These are phyloP conservation scores for Pagrus major DNA, from an alignment of 2,113 vertebrate species.

Conservation along the genomic window DNA sequence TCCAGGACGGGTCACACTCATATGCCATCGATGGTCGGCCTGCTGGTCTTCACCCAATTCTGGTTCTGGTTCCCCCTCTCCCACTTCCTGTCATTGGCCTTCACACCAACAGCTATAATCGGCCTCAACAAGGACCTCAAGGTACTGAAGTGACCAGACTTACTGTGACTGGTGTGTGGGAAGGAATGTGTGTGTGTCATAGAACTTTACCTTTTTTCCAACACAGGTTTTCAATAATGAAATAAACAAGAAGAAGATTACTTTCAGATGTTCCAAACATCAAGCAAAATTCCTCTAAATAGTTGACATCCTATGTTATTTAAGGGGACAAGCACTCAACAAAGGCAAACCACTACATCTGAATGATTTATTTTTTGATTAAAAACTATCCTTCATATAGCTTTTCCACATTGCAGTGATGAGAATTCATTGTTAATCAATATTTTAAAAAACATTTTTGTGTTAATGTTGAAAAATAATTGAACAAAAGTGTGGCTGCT, in stretches of 20 bases:
- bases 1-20: constrained; percentile 98
- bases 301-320: neutral
- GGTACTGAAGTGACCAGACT: constrained; percentile 78
- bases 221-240: neutral
- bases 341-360: too few species aligned
- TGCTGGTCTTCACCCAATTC: constrained; percentile 99
- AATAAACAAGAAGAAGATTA: neutral
- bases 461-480: neutral
- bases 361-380: too few species aligned
- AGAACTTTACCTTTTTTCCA: neutral
- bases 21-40: constrained; percentile 97
- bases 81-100: constrained; percentile 96
- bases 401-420: neutral
- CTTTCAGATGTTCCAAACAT: neutral
- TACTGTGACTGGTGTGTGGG: neutral
- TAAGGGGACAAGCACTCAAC: neutral
- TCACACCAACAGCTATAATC: constrained; percentile 98
- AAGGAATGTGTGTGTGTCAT: neutral
- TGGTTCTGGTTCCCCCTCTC: constrained; percentile 99
- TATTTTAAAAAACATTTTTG: neutral
- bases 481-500: neutral
- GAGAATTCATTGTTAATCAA: neutral
- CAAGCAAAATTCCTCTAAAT: neutral
- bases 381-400: neutral
- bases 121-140: constrained; percentile 99